phyloP scores from a whole-genome alignment of 2,113 vertebrate species.

The Edolisoma coerulescens region DNA sequence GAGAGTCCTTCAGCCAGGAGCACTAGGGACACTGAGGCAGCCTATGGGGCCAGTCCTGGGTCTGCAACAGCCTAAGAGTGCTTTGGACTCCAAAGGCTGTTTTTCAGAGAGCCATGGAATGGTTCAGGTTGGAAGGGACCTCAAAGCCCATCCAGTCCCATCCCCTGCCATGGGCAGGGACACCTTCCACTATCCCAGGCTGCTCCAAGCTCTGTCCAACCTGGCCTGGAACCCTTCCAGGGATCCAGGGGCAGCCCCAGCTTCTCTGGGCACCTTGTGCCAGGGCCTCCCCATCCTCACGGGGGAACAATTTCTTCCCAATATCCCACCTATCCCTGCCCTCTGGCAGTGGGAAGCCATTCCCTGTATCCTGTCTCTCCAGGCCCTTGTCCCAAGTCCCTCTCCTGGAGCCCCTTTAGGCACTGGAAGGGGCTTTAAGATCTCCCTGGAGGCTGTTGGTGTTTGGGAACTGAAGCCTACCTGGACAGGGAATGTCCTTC shows the following conservation, averaged over 20 bases:
- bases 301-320: not conserved
- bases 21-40: not conserved
- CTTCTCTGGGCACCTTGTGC: not conserved
- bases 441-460: not conserved
- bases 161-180: not conserved
- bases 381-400: not conserved
- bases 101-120: not conserved
- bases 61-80: not conserved
- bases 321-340: fast-evolving
- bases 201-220: fast-evolving
- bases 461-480: constrained; percentile 4
- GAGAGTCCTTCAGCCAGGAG: not conserved
- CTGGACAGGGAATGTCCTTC: not conserved
- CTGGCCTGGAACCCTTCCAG: not conserved
- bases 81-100: not conserved
- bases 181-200: fast-evolving
- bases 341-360: not conserved
- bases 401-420: not conserved
- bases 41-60: not conserved
- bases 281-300: fast-evolving
- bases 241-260: not conserved
- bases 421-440: not conserved
- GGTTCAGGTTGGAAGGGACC: not conserved
- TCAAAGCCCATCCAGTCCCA: fast-evolving
- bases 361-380: not conserved